Evolutionary conservation across 2,888 invertebrate genomes (phyloP).

Genomic region (Amphipyra berbera): DNA sequence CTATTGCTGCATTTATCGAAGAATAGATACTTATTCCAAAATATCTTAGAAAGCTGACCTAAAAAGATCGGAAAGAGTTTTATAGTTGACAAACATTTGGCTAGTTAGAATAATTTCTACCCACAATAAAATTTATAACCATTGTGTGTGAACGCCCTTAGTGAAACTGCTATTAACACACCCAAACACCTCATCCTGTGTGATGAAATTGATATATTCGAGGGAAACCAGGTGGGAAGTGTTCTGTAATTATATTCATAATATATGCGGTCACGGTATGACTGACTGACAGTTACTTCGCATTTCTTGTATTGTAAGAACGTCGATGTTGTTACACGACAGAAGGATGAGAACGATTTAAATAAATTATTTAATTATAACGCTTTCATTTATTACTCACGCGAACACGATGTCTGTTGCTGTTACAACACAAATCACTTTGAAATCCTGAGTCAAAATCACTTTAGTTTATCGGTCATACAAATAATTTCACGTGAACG

Average conservation of each 20-base stretch:
- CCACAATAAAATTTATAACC: neutral
- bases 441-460: slow-evolving; percentile 17
- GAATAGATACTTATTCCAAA: too few species aligned
- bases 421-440: slow-evolving; percentile 14
- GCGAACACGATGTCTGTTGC: slow-evolving; percentile 22
- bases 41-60: too few species aligned
- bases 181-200: slow-evolving; percentile 50
- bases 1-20: too few species aligned
- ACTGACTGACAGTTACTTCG: slow-evolving; percentile 41
- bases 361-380: slow-evolving; percentile 22
- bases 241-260: slow-evolving; percentile 46
- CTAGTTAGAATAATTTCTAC: neutral
- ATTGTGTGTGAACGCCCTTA: slow-evolving; percentile 23
- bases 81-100: neutral
- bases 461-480: slow-evolving; percentile 33
- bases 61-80: too few species aligned
- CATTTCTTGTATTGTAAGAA: slow-evolving; percentile 38
- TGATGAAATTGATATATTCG: slow-evolving; percentile 51
- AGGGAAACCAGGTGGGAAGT: slow-evolving; percentile 51
- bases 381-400: slow-evolving; percentile 18
- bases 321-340: slow-evolving; percentile 26
- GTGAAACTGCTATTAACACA: slow-evolving; percentile 53
- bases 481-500: neutral
- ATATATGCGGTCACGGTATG: slow-evolving; percentile 37
- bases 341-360: slow-evolving; percentile 39